Base-by-base conservation (phyloP, 2,888 invertebrate species). In the Dichetophora obliterata region DNA sequence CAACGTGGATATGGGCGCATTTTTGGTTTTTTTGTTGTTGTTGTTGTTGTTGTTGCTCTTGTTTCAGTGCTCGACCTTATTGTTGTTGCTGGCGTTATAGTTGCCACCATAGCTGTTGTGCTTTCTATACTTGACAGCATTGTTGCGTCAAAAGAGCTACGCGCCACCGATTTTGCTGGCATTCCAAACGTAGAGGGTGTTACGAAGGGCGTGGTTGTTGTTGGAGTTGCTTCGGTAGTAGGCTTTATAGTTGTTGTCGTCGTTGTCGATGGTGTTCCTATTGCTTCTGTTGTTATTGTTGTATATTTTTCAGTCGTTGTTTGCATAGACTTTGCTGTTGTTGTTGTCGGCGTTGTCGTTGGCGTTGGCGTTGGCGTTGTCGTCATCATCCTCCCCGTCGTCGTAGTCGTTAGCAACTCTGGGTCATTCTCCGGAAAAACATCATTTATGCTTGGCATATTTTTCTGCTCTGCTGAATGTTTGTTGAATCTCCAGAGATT, bases 1-100 rank as follows among this genome's bases (percentile, higher is more conserved):
- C 97, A 97, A 80, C 94, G 85, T 0, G 88, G 89, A 84, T 86
- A 88, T 1, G 85, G 83, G 74, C 85, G 84, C 0, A 77, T 59
- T 61, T 86, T 88, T 1, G 81, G 75, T 48, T 78, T 79, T 6
- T 82, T 81, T 54, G 83, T 85, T 14, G 82, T 81, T 66, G 80
- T 83, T 31, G 79, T 84, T 3, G 83, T 81, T 68, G 80, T 84
- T 31, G 79, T 84, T 3, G 83, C 83, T 3, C 82, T 81, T 11
- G 82, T 79, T n/a, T 77, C 80, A 19, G 81, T 80, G 0, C 78
- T 54, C 16, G 65, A 52, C 8, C 70, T 65, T 50, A 73, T 71
- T 19, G 78, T 78, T 22, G 75, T 80, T 31, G 77, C 81, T 37
- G 80, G 79, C 2, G 80, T 75, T 6, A 79, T 65, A 2, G 79